Base-by-base conservation (phyloP, 2,888 invertebrate genomes). In the Lithophane socia region DNA sequence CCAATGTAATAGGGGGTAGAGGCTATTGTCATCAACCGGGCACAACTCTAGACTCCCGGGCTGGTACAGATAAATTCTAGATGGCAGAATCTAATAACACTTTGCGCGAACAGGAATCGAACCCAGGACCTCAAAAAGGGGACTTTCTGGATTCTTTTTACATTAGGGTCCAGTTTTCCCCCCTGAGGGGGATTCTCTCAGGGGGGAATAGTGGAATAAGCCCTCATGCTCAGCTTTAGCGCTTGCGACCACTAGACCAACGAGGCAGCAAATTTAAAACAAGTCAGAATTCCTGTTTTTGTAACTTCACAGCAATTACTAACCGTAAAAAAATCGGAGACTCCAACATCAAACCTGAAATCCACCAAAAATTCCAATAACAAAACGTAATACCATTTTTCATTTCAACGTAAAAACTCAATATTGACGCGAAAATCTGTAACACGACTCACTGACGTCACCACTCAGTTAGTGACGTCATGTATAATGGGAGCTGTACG, bases 401-500 rank as follows among this genome's bases (percentile, higher is more conserved):
- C 42, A 77, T 82, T 85, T 52, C 52, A 56, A 2, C 37, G 24
- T 18, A 80, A 52, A 83, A 79, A 74, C 66, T 83, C 79, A 67
- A 84, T 87, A 88, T 84, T 80, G 84, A 84, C 70, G 81, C 61
- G 65, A 72, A 79, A 86, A 84, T 87, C 85, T 84, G 82, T 77
- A 72, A 67, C 71, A 73, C 60, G 72, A 69, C 63, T 42, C 63
- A 24, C 63, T 87, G 89, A 87, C 87, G 87, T 87, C 83, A 85
- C 58, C 86, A 77, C 71, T 82, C 73, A 24, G 58, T 81, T 79
- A 37, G 76, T 90, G 90, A 89, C 88, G 89, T 88, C 88, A 89
- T 87, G 84, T 89, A 89, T 90, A 91, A 90, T 88, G 88, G 86
- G 80, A 44, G 29, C 78, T 49, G 52, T 73, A 81, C 74, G 73